phyloP scores from a whole-genome alignment of 2,888 invertebrate genomes.

The Cecidostiba fungosa region DNA sequence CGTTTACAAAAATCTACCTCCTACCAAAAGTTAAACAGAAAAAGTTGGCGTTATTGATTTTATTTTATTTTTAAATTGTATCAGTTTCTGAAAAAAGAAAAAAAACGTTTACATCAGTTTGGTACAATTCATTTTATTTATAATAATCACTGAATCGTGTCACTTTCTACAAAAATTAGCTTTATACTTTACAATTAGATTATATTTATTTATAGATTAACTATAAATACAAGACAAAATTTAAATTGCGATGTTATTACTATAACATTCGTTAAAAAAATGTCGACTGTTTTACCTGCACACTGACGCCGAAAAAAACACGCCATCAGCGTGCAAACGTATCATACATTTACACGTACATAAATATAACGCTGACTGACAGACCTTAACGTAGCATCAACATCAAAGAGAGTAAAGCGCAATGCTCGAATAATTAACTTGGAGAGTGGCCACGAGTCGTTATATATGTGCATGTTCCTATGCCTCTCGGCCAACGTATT shows the following conservation, averaged over 20 bases:
- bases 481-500: neutral
- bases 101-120: neutral
- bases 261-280: neutral
- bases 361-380: conserved; percentile 10
- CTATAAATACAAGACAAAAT: too few species aligned
- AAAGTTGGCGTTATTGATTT: neutral
- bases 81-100: neutral
- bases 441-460: too few species aligned
- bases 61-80: too few species aligned
- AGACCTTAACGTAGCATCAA: neutral
- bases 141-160: too few species aligned
- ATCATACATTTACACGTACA: conserved; percentile 14
- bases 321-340: neutral
- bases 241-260: neutral
- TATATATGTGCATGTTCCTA: neutral
- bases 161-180: too few species aligned
- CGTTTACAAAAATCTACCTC: neutral
- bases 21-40: neutral
- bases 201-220: too few species aligned
- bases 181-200: too few species aligned
- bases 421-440: conserved; percentile 38
- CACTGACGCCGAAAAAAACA: neutral
- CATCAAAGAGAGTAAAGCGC: conserved; percentile 6
- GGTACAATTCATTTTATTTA: too few species aligned
- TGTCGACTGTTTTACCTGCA: neutral